Evolutionary conservation across 2,797 vertebrate genomes (phyloP), one percentile per base, ranked within the genome.

Genomic region (Chelon labrosus): DNA sequence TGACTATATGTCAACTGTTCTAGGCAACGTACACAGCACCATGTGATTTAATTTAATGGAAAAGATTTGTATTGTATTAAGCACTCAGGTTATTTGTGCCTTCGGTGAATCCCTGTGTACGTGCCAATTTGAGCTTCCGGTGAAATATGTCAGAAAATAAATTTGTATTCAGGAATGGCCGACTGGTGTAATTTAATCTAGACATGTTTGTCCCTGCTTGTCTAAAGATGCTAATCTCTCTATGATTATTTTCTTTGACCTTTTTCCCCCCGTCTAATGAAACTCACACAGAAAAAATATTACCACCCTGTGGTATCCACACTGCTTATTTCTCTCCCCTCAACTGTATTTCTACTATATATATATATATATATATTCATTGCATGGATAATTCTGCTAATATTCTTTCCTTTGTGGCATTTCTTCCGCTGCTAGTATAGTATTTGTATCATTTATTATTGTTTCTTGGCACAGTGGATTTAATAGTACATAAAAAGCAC

Each of bases 171-270:
- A 58, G 44, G 14, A 39, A 57, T 27, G 22, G 25, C 19, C 12
- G 39, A 52, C 13, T 53, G 17, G 8, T 55, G 20, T 12, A n/a
- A 60, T 65, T 56, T 56, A 27, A 66, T 74, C 19, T 22, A 35
- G 5, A 55, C 41, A 65, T 59, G 59, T 10, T 38, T 38, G 10
- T 38, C 10, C 37, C 37, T 10, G 37, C 10, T 38, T 38, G 10
- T 38, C 10, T 38, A 38, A 8, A 39, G 11, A 39, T 39, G 9
- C 38, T 10, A 22, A n/a, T 47, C n/a, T 47, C 7, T 38, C 22
- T 22, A 22, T 22, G 22, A 22, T 22, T 22, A 16, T 59, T 22
- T 59, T 17, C 5, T 27, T 35, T 70, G 38, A 52, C 47, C 56
- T 44, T 52, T 70, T 5, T 6, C 14, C 14, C 1, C 2, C 11